Evolutionary conservation across 2,113 vertebrate genomes (phyloP), one percentile per base, ranked within the genome.

Genomic region (Heteronetta atricapilla): DNA sequence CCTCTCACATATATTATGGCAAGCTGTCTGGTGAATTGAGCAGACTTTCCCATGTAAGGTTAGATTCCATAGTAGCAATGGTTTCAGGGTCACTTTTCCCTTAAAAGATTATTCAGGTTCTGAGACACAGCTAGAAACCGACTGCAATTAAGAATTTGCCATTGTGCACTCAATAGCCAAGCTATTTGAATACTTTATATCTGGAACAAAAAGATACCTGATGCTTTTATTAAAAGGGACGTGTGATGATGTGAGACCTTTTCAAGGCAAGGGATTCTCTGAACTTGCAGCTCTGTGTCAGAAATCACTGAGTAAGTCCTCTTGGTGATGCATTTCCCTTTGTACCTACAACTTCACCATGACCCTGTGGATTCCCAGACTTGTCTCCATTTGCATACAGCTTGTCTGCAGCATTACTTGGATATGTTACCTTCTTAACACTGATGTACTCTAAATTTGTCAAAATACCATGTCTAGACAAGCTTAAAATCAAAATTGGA

Each of bases 1-100:
- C 69, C 69, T 82, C 44, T 86, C 60, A 62, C 69, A 58, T 68
- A 44, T 8, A 1, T 90, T 92, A 58, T 29, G 88, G 82, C 80
- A 86, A 36, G 67, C 76, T 94, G 50, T 72, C 69, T 86, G 55
- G 75, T 83, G 62, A 66, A 76, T 91, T 86, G 69, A 72, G 55
- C 42, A 91, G 81, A 36, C 56, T 89, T 92, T 73, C 68, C 64
- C 69, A 68, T 5, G 1, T 66, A 86, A 93, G 33, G 72, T 93
- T 80, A 79, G 42, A 44, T 44, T 82, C 42, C 63, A 85, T 72
- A 59, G 72, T n/a, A 86, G 67, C 67, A 74, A 38, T 67, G 48
- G 20, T 88, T 93, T 93, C n/a, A 74, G 72, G 53, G 75, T 89
- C 75, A 86, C 63, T 91, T 82, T 95, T 59, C 56, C 59, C 67